Base-by-base conservation (phyloP, 2,113 vertebrate species). In the Calypte anna region DNA sequence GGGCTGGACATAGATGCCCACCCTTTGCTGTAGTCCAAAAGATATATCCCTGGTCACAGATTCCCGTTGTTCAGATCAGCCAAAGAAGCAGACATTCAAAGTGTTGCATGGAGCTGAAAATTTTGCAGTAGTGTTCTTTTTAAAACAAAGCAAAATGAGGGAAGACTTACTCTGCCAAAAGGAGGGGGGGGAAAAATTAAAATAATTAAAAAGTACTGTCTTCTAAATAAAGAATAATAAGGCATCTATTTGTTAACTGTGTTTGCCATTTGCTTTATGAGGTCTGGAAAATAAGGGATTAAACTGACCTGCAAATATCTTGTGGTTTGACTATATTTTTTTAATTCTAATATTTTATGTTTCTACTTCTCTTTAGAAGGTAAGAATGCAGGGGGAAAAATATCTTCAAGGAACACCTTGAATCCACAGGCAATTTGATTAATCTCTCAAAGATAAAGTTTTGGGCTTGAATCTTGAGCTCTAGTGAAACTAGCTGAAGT, bases 1-100 rank as follows among this genome's bases (percentile, higher is more conserved):
- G 76, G 5, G 5, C 3, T 36, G 24, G 24, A 40, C 19, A 28
- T 0, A 43, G 16, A 23, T 0, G 0, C 5, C 2, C 5, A 53
- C 28, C n/a, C 30, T 55, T 82, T 2, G 0, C 15, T 66, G 7
- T 4, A 55, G 11, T 51, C 31, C 14, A 64, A 40, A 55, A 18
- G 30, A 36, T 30, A 80, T 53, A 72, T 16, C 28, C 30, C 30
- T n/a, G 12, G 4, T 44, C 63, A 86, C 1, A 3, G 31, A 43
- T 27, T 75, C 25, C 36, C 16, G 4, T 23, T 64, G 11, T 54
- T 8, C 24, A 85, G 10, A 18, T 13, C 48, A 88, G 61, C 17
- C 67, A 64, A 51, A 0, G 0, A 25, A 73, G 12, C 31, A 79
- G 57, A 36, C 6, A 48, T 38, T 38, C 36, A 38, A 38, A 38